Conservation (phyloP, 2,888 invertebrate genomes). For the Rhyacophila evoluta region DNA sequence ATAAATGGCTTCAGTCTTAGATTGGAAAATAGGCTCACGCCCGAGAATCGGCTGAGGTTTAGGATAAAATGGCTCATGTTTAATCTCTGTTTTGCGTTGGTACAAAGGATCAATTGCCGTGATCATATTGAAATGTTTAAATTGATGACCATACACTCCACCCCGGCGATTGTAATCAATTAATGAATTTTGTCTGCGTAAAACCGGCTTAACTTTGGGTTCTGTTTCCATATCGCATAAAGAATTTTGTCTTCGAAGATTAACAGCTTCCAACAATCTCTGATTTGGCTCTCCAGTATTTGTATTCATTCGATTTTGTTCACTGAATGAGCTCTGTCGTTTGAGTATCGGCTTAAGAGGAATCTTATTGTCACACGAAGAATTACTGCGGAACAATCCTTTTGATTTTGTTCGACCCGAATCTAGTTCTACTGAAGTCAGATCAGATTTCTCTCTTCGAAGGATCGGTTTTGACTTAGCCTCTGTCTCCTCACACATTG, state of each 20-base stretch:
- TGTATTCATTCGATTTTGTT: slow-evolving; percentile 57
- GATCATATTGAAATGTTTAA: slow-evolving; percentile 69
- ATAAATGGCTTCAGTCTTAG: slow-evolving; percentile 67
- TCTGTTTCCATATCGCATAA: slow-evolving; percentile 70
- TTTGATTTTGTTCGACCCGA: slow-evolving; percentile 57
- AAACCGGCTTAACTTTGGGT: slow-evolving; percentile 69
- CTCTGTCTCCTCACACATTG: slow-evolving; percentile 67
- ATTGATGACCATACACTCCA: slow-evolving; percentile 67
- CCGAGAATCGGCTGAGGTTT: background rate
- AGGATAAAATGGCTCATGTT: slow-evolving; percentile 68
- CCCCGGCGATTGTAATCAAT: slow-evolving; percentile 69
- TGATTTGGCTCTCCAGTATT: background rate
- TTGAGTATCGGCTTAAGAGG: slow-evolving; percentile 62
- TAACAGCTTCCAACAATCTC: slow-evolving; percentile 13
- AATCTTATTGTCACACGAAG: slow-evolving; percentile 67
- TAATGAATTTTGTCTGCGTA: slow-evolving; percentile 69
- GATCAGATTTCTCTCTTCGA: slow-evolving; percentile 63
- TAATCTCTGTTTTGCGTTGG: slow-evolving; percentile 69
- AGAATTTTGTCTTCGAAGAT: slow-evolving; percentile 63
- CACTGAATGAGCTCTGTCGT: slow-evolving; percentile 68
- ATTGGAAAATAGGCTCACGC: slow-evolving; percentile 68
- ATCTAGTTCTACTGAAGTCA: too few relatives aligned
- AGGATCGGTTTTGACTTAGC: slow-evolving; percentile 63
- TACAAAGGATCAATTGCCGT: slow-evolving; percentile 71
- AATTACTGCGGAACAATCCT: slow-evolving; percentile 68